A percentile compares a stretch with the other conserved stretches of the same genome.
phyloP scores from a whole-genome alignment of 2,113 vertebrate species.

The Acanthochromis polyacanthus region DNA sequence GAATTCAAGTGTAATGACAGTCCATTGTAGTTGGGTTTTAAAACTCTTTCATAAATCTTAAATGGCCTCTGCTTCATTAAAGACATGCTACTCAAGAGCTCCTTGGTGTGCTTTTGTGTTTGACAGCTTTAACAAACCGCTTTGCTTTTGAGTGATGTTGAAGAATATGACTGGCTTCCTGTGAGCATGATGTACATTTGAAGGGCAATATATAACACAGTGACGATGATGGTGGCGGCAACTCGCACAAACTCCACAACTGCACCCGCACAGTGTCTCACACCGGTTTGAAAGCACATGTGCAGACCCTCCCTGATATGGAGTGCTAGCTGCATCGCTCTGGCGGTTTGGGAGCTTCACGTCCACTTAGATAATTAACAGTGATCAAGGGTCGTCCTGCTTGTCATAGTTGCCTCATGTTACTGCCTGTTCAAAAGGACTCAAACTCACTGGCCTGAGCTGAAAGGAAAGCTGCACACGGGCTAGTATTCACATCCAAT shows the following conservation, averaged over 20 bases:
- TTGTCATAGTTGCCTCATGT: slow-evolving; percentile 79
- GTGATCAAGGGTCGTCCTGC: slow-evolving; percentile 83
- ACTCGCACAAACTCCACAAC: slow-evolving; percentile 20
- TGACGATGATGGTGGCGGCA: slow-evolving; percentile 10
- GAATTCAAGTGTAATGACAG: slow-evolving; percentile 72
- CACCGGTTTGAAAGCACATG: slow-evolving; percentile 33
- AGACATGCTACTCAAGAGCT: slow-evolving; percentile 44
- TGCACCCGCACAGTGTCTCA: slow-evolving; percentile 10
- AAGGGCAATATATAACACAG: slow-evolving; percentile 61
- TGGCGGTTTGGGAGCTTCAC: slow-evolving; percentile 76
- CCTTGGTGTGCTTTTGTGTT: slow-evolving; percentile 39
- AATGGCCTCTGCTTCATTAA: slow-evolving; percentile 73
- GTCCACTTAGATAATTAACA: slow-evolving; percentile 81
- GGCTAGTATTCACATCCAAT: slow-evolving; percentile 77
- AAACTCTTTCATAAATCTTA: slow-evolving; percentile 71
- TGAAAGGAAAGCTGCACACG: slow-evolving; percentile 76
- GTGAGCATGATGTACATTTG: slow-evolving; percentile 39
- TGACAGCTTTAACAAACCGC: slow-evolving; percentile 62
- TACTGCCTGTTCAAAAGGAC: slow-evolving; percentile 81
- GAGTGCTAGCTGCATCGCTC: slow-evolving; percentile 54
- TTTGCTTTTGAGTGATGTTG: slow-evolving; percentile 36
- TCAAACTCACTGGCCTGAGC: slow-evolving; percentile 80
- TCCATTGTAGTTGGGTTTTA: slow-evolving; percentile 69
- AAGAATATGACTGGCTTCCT: slow-evolving; percentile 34
- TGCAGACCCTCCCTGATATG: slow-evolving; percentile 40